Evolutionary conservation across 1,140 invertebrate genomes (phyloP), one percentile per base, ranked within the genome.

Genomic region (Papilio polytes): DNA sequence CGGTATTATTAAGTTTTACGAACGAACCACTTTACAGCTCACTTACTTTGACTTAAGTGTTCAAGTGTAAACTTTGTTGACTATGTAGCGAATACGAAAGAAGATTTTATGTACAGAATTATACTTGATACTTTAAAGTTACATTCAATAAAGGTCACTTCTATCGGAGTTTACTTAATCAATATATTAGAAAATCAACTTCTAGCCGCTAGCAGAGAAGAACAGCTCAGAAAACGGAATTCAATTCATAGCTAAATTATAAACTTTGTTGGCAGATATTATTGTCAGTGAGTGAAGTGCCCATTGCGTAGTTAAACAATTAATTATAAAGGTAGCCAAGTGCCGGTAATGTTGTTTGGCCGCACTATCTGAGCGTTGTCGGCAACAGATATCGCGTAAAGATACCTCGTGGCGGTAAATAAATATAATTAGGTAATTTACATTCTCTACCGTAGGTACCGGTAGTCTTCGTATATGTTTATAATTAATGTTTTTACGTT

Each of bases 401-500:
- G 74, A 77, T 77, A 77, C 31, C 31, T 66, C 59, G 56, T 15
- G 36, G 22, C 53, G 41, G 77, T 46, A 78, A 78, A 78, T 22
- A 59, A 78, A 78, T 22, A n/a, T 78, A 78, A 78, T 78, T 63
- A 78, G 77, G 56, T 46, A 66, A 78, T 78, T 78, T 66, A 59
- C 59, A 78, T 78, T 78, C 77, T 44, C 15, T 44, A 59, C 77
- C 59, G 12, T 78, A 31, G 53, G 56, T n/a, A 66, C 76, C 20
- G 36, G 59, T 59, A 44, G 56, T 63, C n/a, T 78, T 41, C 59
- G 56, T 78, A 66, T 59, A 78, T 78, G 12, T 78, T 78, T 78
- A 78, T 66, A 78, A 78, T 78, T 78, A 78, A 78, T 78, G 59
- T 78, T 78, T 78, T 78, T 66, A 78, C n/a, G 56, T 78, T 48